Evolutionary conservation across 2,797 vertebrate genomes (phyloP), one percentile per base, ranked within the genome.

Genomic region (Moxostoma hubbsi): DNA sequence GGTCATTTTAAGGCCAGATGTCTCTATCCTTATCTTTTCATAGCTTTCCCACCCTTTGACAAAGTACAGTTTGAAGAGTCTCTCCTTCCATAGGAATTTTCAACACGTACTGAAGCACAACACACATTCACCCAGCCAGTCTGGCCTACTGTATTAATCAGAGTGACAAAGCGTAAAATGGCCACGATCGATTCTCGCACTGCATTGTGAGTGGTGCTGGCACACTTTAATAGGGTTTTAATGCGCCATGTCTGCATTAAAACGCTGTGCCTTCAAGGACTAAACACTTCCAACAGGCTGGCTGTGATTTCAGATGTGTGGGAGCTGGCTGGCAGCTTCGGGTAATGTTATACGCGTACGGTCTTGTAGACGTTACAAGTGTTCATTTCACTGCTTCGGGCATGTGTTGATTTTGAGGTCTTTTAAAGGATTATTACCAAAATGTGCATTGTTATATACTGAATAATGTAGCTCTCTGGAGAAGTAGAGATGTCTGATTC

Each of bases 221-320:
- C 73, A 80, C 77, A 45, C 11, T 74, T 77, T 80, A 82, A 85
- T 66, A 77, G 79, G 24, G 54, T 81, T 84, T 79, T 84, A 79
- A 81, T 77, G 65, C 73, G 11, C 71, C 58, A 51, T 64, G 74
- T 62, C 67, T 76, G 47, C 61, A 75, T 84, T 84, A 82, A 86
- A 82, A 24, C 15, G n/a, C 54, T 67, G 55, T 55, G 5, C 57
- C 73, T 65, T 55, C 53, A 15, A 73, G 69, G 57, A 77, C 62
- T n/a, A 69, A 77, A 62, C 10, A 12, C 81, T 62, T 73, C 70
- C 81, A 67, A n/a, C 55, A 50, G 53, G 53, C 79, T n/a, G 58
- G 16, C 43, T 69, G 73, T 68, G 49, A 47, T 53, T 75, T 36
- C 47, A 18, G 24, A 36, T 10, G 55, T 53, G 45, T n/a, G 64